phyloP scores from a whole-genome alignment of 1,140 invertebrate genomes.

The Cylas formicarius region DNA sequence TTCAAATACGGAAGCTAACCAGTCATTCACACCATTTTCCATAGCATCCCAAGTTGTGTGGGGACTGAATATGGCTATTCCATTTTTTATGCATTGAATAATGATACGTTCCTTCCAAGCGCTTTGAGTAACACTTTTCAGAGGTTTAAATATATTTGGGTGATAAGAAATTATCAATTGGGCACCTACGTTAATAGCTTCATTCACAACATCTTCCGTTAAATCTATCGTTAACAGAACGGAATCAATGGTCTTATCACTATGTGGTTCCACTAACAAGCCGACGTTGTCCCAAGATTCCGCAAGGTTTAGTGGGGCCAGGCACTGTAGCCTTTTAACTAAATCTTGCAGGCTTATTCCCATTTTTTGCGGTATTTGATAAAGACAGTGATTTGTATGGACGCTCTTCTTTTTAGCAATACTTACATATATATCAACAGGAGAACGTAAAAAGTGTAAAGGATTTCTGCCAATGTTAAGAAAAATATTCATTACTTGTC shows the following conservation, averaged over 20 bases:
- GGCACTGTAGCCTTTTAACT: constrained; percentile 49
- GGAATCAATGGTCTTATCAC: constrained; percentile 50
- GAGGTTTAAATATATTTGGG: constrained; percentile 82
- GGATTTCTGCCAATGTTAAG: no score
- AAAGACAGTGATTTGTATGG: no score
- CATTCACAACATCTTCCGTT: constrained; percentile 79
- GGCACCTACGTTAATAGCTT: constrained; percentile 62
- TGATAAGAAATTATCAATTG: constrained; percentile 92
- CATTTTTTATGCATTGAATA: constrained; percentile 72
- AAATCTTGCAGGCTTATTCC: constrained; percentile 20
- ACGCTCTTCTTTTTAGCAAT: no score
- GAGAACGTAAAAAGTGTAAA: no score
- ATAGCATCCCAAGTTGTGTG: constrained; percentile 86
- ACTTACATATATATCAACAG: no score
- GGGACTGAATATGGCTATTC: constrained; percentile 87
- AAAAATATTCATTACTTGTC: no score
- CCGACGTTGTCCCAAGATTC: constrained; percentile 96
- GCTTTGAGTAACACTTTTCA: constrained; percentile 79
- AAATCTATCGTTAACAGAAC: constrained; percentile 93
- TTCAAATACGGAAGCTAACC: constrained; percentile 70
- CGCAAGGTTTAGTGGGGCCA: constrained; percentile 66
- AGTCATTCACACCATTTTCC: constrained; percentile 83
- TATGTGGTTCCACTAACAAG: constrained; percentile 73
- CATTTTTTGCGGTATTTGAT: constrained; percentile 10
- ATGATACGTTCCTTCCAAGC: constrained; percentile 72